These are phyloP conservation scores for Montipora capitata DNA, from an alignment of 92 coral and sea anemone genomes.

Conservation along the genomic window DNA sequence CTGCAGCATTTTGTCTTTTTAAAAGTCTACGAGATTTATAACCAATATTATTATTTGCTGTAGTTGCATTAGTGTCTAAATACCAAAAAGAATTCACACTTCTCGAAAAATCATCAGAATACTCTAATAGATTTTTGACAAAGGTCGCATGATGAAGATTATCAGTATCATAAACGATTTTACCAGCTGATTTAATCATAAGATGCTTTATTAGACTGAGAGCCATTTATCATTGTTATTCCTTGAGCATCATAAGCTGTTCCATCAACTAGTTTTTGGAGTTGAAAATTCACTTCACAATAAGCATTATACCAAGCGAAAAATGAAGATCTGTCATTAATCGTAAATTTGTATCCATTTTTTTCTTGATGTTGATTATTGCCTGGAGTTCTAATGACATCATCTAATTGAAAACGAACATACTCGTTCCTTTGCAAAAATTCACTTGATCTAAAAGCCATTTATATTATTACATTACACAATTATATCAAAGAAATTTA, in stretches of 20 bases:
- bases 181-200: neutral
- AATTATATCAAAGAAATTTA: no score
- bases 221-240: neutral
- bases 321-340: neutral
- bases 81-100: slow-evolving; percentile 3
- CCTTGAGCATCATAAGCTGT: neutral
- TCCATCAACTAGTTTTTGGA: slow-evolving; percentile 20
- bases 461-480: neutral
- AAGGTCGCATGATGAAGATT: neutral
- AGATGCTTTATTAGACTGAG: neutral
- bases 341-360: neutral
- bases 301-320: slow-evolving; percentile 30
- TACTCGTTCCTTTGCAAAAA: neutral
- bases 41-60: neutral
- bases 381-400: neutral
- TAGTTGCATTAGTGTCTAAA: neutral
- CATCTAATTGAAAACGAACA: neutral
- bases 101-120: neutral
- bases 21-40: slow-evolving; percentile 1
- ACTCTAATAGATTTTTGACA: neutral
- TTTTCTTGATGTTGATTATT: slow-evolving; percentile 2
- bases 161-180: slow-evolving; percentile 13
- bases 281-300: neutral
- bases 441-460: slow-evolving; percentile 3
- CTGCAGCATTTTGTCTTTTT: neutral